Evolutionary conservation across 2,113 vertebrate genomes (phyloP).

Genomic region (Ameiurus melas): DNA sequence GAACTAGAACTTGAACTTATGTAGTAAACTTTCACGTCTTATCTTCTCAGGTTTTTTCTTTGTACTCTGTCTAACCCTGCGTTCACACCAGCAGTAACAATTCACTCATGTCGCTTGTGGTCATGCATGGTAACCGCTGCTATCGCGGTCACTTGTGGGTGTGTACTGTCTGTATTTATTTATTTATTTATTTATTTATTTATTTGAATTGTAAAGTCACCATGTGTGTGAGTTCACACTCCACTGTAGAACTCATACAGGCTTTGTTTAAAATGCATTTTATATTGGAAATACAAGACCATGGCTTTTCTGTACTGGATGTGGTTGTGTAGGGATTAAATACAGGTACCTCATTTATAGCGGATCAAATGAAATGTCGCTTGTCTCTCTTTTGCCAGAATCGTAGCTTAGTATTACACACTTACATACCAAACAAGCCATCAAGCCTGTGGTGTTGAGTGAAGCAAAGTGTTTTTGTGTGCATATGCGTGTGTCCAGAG

Average conservation of each 20-base stretch:
- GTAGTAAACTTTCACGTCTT: slow-evolving; percentile 31
- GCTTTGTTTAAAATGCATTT: not conserved
- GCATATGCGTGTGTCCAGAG: slow-evolving; percentile 43
- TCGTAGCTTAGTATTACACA: not conserved
- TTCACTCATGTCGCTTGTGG: not conserved
- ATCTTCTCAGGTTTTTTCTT: slow-evolving; percentile 58
- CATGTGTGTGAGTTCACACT: not conserved
- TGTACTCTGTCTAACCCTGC: not conserved
- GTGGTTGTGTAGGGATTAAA: not conserved
- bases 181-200: not conserved
- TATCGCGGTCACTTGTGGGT: not conserved
- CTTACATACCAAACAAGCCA: not conserved
- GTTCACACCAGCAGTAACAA: not conserved
- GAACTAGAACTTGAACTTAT: slow-evolving; percentile 17
- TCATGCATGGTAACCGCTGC: not conserved
- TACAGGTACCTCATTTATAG: not conserved
- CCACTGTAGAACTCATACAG: not conserved
- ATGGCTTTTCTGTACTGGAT: not conserved
- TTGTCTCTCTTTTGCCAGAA: not conserved
- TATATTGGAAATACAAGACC: not conserved
- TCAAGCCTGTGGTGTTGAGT: not conserved
- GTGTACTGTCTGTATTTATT: not conserved
- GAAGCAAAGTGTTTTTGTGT: slow-evolving; percentile 45
- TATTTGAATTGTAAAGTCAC: not conserved
- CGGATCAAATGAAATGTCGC: not conserved